Evolutionary conservation across 1,140 invertebrate genomes (phyloP).

Genomic region (Dreissena polymorpha): DNA sequence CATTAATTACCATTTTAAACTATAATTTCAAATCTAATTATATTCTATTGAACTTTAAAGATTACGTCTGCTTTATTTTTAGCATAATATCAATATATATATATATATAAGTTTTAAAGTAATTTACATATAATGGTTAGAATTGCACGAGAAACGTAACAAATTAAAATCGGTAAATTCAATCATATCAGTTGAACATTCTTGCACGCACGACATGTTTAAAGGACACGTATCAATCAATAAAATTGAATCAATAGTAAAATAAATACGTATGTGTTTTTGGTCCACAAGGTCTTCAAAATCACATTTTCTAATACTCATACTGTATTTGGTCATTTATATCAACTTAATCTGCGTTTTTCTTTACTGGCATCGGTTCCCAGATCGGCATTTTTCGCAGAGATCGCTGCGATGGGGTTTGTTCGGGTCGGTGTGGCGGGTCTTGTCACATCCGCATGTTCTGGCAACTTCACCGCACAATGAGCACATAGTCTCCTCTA

Average conservation of each 20-base stretch:
- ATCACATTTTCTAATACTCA: background rate
- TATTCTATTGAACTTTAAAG: too few relatives aligned
- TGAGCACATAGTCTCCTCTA: slow-evolving; percentile 31
- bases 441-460: slow-evolving; percentile 20
- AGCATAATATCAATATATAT: too few relatives aligned
- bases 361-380: background rate
- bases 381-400: slow-evolving; percentile 36
- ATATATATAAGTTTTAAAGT: too few relatives aligned
- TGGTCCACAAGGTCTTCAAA: background rate
- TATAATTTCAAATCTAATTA: too few relatives aligned
- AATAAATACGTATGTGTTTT: background rate
- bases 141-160: too few relatives aligned
- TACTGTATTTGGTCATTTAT: background rate
- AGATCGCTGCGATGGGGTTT: slow-evolving; percentile 27
- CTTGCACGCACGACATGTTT: background rate
- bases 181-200: too few relatives aligned
- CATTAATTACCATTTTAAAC: too few relatives aligned
- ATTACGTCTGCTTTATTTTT: too few relatives aligned
- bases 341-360: background rate
- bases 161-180: too few relatives aligned
- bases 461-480: background rate
- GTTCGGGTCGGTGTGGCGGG: background rate
- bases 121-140: too few relatives aligned
- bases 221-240: background rate
- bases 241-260: background rate